phyloP scores from a whole-genome alignment of 1,140 invertebrate genomes.

The Atta colombica region DNA sequence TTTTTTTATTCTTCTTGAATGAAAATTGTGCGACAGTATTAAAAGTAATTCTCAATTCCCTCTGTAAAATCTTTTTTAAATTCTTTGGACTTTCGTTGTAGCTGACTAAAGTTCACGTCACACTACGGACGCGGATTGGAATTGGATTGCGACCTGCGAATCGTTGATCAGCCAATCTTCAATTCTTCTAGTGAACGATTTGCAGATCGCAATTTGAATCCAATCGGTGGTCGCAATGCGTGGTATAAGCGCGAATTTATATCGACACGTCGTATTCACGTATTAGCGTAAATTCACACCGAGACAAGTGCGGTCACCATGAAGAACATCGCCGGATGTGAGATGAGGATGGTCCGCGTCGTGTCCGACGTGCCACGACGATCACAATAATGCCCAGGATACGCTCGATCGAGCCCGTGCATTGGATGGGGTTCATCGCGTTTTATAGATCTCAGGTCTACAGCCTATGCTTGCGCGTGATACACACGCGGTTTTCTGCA shows the following conservation, averaged over 20 bases:
- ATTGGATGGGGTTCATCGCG: conserved; percentile 71
- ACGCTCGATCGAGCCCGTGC: conserved; percentile 74
- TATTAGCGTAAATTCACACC: conserved; percentile 18
- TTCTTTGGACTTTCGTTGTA: background rate
- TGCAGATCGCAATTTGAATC: too few species aligned
- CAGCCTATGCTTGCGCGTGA: conserved; percentile 45
- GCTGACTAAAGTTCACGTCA: background rate
- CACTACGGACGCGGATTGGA: too few species aligned
- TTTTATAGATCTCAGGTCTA: conserved; percentile 63
- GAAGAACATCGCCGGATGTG: background rate
- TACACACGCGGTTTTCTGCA: conserved; percentile 51
- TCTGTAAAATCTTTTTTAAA: background rate
- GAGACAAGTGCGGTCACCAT: conserved; percentile 25
- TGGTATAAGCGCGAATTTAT: conserved; percentile 8
- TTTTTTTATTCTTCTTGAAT: background rate
- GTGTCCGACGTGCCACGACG: conserved; percentile 71
- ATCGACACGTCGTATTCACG: background rate
- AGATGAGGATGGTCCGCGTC: conserved; percentile 33
- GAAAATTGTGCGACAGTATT: background rate
- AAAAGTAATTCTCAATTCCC: background rate
- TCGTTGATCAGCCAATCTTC: too few species aligned
- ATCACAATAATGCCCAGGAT: conserved; percentile 74
- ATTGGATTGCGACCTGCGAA: too few species aligned
- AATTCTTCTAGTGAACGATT: too few species aligned
- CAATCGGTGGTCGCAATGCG: too few species aligned